Evolutionary conservation across 2,888 invertebrate genomes (phyloP).

Genomic region (Noctuana brunneofusca): DNA sequence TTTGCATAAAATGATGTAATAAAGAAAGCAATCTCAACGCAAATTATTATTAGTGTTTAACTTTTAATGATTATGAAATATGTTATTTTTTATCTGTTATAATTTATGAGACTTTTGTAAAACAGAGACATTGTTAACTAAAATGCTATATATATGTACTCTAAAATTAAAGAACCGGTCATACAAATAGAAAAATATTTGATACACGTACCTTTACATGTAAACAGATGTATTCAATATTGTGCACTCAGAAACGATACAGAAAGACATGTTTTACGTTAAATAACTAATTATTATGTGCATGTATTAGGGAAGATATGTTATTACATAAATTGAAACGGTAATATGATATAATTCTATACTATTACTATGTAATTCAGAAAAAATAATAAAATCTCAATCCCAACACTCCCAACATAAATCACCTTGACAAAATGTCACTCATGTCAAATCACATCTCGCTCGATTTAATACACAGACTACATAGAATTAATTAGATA

Average conservation of each 20-base stretch:
- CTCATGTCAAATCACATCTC: neutral
- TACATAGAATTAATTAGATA: too few relatives aligned
- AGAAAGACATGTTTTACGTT: constrained; percentile 59
- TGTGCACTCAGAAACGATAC: constrained; percentile 42
- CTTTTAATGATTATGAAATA: too few relatives aligned
- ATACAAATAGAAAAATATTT: neutral
- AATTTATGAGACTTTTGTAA: too few relatives aligned
- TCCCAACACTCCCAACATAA: neutral
- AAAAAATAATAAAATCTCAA: constrained; percentile 10
- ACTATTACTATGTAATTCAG: constrained; percentile 26
- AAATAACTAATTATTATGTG: constrained; percentile 35
- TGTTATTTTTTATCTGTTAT: too few relatives aligned
- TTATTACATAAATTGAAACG: constrained; percentile 24
- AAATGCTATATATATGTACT: neutral
- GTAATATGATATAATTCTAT: constrained; percentile 26
- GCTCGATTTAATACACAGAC: too few relatives aligned
- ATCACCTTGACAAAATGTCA: constrained; percentile 24
- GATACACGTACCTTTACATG: constrained; percentile 63
- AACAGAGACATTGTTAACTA: too few relatives aligned
- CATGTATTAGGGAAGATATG: constrained; percentile 37
- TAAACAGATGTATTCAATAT: constrained; percentile 64
- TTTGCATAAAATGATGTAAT: too few relatives aligned
- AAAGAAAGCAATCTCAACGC: too few relatives aligned
- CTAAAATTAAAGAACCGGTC: neutral
- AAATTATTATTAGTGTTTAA: too few relatives aligned